These are phyloP conservation scores for Onchidella celtica DNA, from an alignment of 2,888 invertebrate genomes.

Conservation along the genomic window DNA sequence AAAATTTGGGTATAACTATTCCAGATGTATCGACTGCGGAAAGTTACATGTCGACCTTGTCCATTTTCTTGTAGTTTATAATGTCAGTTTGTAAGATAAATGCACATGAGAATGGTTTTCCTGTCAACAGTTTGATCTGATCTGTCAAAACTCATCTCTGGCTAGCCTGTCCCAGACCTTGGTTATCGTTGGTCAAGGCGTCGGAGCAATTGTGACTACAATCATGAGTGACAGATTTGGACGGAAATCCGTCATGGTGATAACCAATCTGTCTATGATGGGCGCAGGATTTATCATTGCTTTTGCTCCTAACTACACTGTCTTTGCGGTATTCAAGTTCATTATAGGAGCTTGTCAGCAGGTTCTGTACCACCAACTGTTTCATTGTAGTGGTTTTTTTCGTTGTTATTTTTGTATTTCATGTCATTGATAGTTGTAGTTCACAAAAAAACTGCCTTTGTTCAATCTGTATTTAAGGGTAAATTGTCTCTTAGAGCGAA, in stretches of 20 bases:
- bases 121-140: constrained; percentile 37
- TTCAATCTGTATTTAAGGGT: no score
- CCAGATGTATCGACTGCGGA: no score
- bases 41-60: no score
- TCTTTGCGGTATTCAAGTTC: constrained; percentile 62
- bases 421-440: no score
- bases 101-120: no score
- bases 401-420: no score
- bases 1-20: no score
- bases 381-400: no score
- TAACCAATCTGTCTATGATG: constrained; percentile 47
- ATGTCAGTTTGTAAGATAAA: no score
- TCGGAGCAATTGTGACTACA: constrained; percentile 31
- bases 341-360: constrained; percentile 62
- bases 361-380: constrained; percentile 43
- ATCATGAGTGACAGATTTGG: constrained; percentile 35
- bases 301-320: constrained; percentile 55
- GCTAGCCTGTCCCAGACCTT: constrained; percentile 39
- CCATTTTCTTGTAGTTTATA: no score
- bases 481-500: no score
- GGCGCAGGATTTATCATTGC: constrained; percentile 54
- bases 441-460: no score
- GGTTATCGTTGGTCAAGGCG: constrained; percentile 39
- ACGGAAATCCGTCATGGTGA: constrained; percentile 24
- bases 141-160: constrained; percentile 32